Conservation (phyloP, 2,113 vertebrate genomes). For the Centropristis striata region DNA sequence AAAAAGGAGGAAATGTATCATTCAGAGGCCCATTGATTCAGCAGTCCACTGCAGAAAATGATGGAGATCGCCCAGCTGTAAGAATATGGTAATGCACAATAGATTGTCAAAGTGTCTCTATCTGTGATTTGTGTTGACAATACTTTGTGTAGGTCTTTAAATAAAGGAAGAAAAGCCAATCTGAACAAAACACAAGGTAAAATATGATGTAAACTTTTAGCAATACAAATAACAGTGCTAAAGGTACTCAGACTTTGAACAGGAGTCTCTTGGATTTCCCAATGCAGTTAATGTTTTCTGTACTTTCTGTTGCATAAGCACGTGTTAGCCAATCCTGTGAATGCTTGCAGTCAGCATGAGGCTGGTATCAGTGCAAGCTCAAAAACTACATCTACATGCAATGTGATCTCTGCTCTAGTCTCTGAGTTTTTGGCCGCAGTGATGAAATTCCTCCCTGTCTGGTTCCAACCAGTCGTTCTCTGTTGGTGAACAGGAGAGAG, state of each 20-base stretch:
- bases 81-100: background rate
- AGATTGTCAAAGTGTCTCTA: background rate
- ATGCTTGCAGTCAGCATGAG: constrained; percentile 36
- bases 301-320: constrained; percentile 44
- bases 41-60: too few species aligned
- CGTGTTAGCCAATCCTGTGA: constrained; percentile 37
- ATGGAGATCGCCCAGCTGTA: too few species aligned
- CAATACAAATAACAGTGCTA: background rate
- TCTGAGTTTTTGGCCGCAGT: constrained; percentile 31
- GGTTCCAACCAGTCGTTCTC: constrained; percentile 34
- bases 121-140: too few species aligned
- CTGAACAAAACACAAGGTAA: background rate
- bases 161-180: background rate
- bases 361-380: constrained; percentile 31
- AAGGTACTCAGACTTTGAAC: constrained; percentile 8
- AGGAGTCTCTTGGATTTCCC: background rate
- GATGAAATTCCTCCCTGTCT: constrained; percentile 57
- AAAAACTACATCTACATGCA: constrained; percentile 54
- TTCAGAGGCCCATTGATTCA: too few species aligned
- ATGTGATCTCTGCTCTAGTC: constrained; percentile 53
- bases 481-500: constrained; percentile 7
- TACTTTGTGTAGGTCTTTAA: background rate
- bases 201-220: background rate
- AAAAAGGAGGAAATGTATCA: too few species aligned
- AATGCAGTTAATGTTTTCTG: constrained; percentile 33